Evolutionary conservation across 2,797 vertebrate genomes (phyloP), one percentile per base, ranked within the genome.

Genomic region (Brotogeris chrysoptera): DNA sequence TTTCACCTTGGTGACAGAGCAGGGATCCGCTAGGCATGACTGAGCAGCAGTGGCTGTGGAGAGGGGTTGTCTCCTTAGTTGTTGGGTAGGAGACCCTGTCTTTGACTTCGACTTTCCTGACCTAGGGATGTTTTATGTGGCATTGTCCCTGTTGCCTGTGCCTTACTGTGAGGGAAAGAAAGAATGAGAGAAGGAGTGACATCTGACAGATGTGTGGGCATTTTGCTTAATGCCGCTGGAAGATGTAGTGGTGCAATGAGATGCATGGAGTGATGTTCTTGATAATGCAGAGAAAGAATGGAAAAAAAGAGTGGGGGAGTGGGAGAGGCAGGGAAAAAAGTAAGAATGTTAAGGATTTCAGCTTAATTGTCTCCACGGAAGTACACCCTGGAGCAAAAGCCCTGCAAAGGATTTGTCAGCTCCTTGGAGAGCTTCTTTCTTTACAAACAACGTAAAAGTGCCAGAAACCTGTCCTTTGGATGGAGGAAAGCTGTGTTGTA

Each of bases 401-500:
- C 46, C 23, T 77, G 47, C 0, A 1, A 93, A 71, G 28, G 34
- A 66, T 91, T 93, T 60, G 24, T 90, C 57, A 77, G 38, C 32
- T 86, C 28, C 32, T 69, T 91, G 53, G 69, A 92, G 83, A 63
- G 32, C 71, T 81, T 50, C 46, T 79, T 80, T 88, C 69, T 86
- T 93, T 94, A 94, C 88, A 87, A 95, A 70, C 50, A 92, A 38
- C 2, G 13, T 1, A 2, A 8, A 92, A 94, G 60, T 80, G 80
- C 95, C 92, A 86, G 94, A 94, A 94, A 70, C 55, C 8, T 74
- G 86, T 88, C 69, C 63, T 95, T 90, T 3, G 14, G 66, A 41
- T 64, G 76, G 39, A 69, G 52, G 16, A 95, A 82, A 69, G 25
- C 81, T 94, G 72, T 77, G 78, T 89, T 94, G 80, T 66, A 18